Base-by-base conservation (phyloP, 1,140 invertebrate genomes). In the Ridgeia piscesae region DNA sequence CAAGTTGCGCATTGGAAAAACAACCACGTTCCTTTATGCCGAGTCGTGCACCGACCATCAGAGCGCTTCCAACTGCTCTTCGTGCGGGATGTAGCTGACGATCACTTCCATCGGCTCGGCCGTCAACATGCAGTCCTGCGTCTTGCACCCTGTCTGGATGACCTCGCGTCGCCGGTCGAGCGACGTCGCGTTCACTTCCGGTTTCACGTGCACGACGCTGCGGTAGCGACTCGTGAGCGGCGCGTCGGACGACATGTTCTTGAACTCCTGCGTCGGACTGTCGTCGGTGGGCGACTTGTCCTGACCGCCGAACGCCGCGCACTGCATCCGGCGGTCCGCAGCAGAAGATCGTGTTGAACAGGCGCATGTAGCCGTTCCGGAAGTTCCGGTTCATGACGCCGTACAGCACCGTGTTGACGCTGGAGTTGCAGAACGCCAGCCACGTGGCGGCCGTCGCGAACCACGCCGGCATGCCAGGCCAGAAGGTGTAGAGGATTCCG, bases 401-500 rank as follows among this genome's bases (percentile, higher is more conserved):
- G 91, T 92, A 92, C 17, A 92, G 33, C 11, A 92, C 33, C 9
- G 58, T 34, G 91, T 92, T 92, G 48, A 92, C 31, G 33, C 50
- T 50, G 88, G 91, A 92, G 48, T 92, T 92, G 34, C 91, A 91
- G 34, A 91, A 58, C 27, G 91, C 91, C 33, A 91, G 33, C 91
- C 91, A 91, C 34, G 48, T 11, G 35, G 91, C 34, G 33, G 48
- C 91, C 11, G 91, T 58, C 34, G 27, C 31, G 17, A 91, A 48
- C 34, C 34, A 33, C 17, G 21, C 11, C 0, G 91, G 91, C 91
- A 91, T 48, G 11, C 42, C 34, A 0, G 42, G 91, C 91, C 91
- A 34, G 33, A 48, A 33, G 34, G 33, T 14, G 33, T n/a, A 91
- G 4, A 91, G 42, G 35, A 48, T 8, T 2, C 31, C 17, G 8